Evolutionary conservation across 2,113 vertebrate species (phyloP).

Genomic region (Arvicanthis niloticus): DNA sequence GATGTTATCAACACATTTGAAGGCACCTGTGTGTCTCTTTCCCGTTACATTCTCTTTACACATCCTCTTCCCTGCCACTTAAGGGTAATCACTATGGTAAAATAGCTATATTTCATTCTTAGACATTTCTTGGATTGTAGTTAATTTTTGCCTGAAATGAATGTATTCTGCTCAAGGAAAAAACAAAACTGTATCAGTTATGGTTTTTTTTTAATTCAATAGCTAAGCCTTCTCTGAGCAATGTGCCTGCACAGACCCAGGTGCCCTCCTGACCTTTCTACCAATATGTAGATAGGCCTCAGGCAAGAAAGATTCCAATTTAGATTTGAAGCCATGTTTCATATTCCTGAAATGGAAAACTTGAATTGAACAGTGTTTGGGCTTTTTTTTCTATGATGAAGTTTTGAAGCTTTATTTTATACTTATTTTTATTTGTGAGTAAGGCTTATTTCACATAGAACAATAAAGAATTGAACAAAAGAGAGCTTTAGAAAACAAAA

Average conservation of each 20-base stretch:
- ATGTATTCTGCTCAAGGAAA: background rate
- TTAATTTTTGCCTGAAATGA: background rate
- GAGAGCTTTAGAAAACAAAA: constrained; percentile 6
- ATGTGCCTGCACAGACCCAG: background rate
- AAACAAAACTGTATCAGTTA: background rate
- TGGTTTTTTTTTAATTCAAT: background rate
- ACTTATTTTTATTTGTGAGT: constrained; percentile 28
- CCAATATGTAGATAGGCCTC: background rate
- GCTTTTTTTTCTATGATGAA: background rate
- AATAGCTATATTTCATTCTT: background rate
- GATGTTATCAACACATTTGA: background rate
- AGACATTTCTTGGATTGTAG: background rate
- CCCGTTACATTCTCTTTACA: background rate
- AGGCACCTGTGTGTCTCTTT: background rate
- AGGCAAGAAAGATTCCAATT: background rate
- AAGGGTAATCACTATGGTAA: background rate
- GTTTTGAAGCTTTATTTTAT: background rate
- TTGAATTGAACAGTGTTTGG: background rate
- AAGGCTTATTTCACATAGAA: background rate
- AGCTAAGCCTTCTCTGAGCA: background rate
- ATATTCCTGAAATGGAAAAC: background rate
- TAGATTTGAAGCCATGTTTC: background rate
- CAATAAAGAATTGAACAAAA: constrained; percentile 8
- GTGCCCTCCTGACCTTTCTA: background rate
- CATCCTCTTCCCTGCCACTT: background rate